Evolutionary conservation across 2,888 invertebrate genomes (phyloP).

Genomic region (Petrolisthes cinctipes): DNA sequence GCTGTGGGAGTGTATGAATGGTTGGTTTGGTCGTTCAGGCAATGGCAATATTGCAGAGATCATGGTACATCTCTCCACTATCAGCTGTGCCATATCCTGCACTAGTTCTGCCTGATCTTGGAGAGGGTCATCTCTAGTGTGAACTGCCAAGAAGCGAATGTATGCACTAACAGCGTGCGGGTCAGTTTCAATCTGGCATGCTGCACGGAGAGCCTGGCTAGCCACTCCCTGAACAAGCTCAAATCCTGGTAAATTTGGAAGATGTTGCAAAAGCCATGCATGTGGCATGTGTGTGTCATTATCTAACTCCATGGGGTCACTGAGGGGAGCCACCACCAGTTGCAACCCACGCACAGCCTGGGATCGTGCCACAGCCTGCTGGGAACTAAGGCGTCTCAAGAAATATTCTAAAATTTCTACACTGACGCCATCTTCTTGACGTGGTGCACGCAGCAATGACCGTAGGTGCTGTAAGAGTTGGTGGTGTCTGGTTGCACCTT

Average conservation of each 20-base stretch:
- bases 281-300: constrained; percentile 66
- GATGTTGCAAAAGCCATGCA: constrained; percentile 70
- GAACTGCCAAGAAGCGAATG: constrained; percentile 84
- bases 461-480: constrained; percentile 80
- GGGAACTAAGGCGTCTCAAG: constrained; percentile 84
- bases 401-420: constrained; percentile 92
- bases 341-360: constrained; percentile 77
- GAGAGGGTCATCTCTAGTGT: constrained; percentile 78
- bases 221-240: constrained; percentile 68
- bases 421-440: constrained; percentile 73
- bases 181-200: constrained; percentile 91
- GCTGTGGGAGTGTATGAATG: constrained; percentile 67
- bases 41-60: constrained; percentile 83
- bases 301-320: constrained; percentile 63
- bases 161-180: constrained; percentile 86
- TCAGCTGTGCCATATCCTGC: constrained; percentile 86
- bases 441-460: constrained; percentile 74
- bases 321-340: constrained; percentile 66
- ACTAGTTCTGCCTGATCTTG: constrained; percentile 79
- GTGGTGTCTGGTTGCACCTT: constrained; percentile 78
- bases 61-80: constrained; percentile 90
- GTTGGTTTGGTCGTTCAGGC: constrained; percentile 70
- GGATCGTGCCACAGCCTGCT: constrained; percentile 81
- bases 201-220: constrained; percentile 79
- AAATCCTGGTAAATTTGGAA: constrained; percentile 85